Conservation (phyloP, 2,888 invertebrate genomes). For the Aleiodes leptofemur region DNA sequence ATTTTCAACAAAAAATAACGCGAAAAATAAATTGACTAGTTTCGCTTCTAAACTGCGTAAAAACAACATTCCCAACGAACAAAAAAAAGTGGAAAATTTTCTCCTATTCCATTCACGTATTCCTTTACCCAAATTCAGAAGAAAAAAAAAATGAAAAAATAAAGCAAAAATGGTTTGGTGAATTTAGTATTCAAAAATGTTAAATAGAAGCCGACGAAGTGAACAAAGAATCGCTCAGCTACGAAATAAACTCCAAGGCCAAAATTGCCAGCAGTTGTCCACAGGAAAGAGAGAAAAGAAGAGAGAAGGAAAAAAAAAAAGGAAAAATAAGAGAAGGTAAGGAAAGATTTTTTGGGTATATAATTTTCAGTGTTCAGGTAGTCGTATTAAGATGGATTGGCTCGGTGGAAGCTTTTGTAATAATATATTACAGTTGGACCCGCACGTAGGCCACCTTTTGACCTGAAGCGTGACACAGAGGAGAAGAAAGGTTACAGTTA, state of each 20-base stretch:
- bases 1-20: too few species aligned
- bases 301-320: too few species aligned
- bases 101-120: too few species aligned
- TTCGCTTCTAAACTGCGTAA: too few species aligned
- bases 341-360: slow-evolving; percentile 25
- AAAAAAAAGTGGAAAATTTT: too few species aligned
- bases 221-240: slow-evolving; percentile 20
- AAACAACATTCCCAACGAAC: too few species aligned
- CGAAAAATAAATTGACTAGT: too few species aligned
- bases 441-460: slow-evolving; percentile 21
- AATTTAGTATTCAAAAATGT: slow-evolving; percentile 18
- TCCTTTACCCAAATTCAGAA: too few species aligned
- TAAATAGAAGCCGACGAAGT: slow-evolving; percentile 2
- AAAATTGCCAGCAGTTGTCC: slow-evolving; percentile 33
- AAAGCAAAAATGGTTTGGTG: too few species aligned
- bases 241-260: slow-evolving; percentile 50
- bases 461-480: slow-evolving; percentile 23
- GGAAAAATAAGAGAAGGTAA: slow-evolving; percentile 31
- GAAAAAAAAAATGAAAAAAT: too few species aligned
- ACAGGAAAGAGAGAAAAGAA: slow-evolving; percentile 6
- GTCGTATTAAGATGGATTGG: neutral
- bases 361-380: slow-evolving; percentile 12
- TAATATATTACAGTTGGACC: slow-evolving; percentile 11
- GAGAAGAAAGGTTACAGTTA: slow-evolving; percentile 23
- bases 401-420: slow-evolving; percentile 10